Base-by-base conservation (phyloP, 2,888 invertebrate species). In the Tortricodes alternella region DNA sequence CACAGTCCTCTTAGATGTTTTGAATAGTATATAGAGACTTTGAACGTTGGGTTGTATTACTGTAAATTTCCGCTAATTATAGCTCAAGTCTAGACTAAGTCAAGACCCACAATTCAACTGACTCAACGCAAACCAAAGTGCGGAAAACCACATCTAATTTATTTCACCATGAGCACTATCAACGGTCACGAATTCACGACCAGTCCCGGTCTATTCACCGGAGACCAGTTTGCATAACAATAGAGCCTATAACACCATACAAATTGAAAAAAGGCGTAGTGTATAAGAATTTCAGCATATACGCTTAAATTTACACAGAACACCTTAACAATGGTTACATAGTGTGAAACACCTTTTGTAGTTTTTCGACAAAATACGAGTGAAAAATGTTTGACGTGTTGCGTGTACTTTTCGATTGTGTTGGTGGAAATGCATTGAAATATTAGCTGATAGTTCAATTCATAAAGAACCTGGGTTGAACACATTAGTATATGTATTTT, bases 181-280 rank as follows among this genome's bases (percentile, higher is more conserved):
- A 29, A n/a, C 24, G 16, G 8, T 70, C 71, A 71, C 71, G 71
- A 68, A 65, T 68, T 66, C 71, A 69, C 73, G 70, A 68, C 60
- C 60, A 50, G 71, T 67, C 65, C 65, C 67, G 58, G 68, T 67
- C 60, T 15, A 24, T 53, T 23, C 46, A 15, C 11, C n/a, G 50
- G 37, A 21, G 21, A 8, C 8, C 18, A 21, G 71, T 78, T 76
- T 76, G 66, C 78, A 76, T 76, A 73, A 85, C 76, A 82, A 76
- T 66, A 66, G n/a, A n/a, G n/a, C 69, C 69, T 15, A 15, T 5
- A 15, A 3, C 15, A 34, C 6, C n/a, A n/a, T 29, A 9, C 29
- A 29, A 29, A n/a, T n/a, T n/a, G n/a, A n/a, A n/a, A n/a, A 29
- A 29, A 9, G 2, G 11, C n/a, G 29, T 29, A 29, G 29, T 4